Percentiles rank a stretch among this genome's conserved stretches.
phyloP scores from a whole-genome alignment of 2,797 vertebrate species.

The Gorsachius magnificus region DNA sequence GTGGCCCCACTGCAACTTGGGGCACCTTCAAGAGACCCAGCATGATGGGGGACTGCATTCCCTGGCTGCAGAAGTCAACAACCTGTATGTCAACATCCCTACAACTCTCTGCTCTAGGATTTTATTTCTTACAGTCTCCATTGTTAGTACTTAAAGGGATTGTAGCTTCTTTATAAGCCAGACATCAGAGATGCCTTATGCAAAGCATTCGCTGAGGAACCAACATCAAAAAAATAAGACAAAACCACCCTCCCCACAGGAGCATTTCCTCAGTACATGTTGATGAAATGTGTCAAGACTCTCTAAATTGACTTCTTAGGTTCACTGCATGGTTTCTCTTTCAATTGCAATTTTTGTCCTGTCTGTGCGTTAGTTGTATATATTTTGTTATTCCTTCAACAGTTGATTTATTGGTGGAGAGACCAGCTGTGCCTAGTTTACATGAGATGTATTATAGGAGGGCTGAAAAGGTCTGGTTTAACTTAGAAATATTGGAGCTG shows the following conservation, averaged over 20 bases:
- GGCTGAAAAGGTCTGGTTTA: slow-evolving; percentile 25
- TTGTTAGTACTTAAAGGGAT: not conserved
- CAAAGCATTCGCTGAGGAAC: not conserved
- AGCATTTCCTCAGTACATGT: slow-evolving; percentile 14
- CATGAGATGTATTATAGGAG: not conserved
- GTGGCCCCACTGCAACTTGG: not conserved
- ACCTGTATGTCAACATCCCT: not conserved
- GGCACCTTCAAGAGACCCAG: not conserved
- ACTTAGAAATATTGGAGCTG: not conserved
- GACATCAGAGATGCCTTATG: not conserved
- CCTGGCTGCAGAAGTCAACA: not conserved
- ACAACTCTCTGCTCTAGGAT: not conserved
- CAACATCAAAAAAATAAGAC: not conserved
- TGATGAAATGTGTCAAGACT: slow-evolving; percentile 49
- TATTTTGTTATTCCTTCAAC: slow-evolving; percentile 17
- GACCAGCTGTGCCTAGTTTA: slow-evolving; percentile 44
- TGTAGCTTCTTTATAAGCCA: not conserved
- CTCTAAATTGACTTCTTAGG: slow-evolving; percentile 45
- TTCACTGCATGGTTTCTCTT: slow-evolving; percentile 20
- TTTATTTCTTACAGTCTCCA: not conserved
- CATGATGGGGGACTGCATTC: not conserved
- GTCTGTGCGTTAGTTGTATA: not conserved
- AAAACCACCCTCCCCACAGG: not conserved
- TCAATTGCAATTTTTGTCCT: slow-evolving; percentile 22
- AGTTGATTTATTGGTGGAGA: slow-evolving; percentile 33